phyloP scores from a whole-genome alignment of 2,113 vertebrate genomes.

The human (Homo sapiens) region DNA sequence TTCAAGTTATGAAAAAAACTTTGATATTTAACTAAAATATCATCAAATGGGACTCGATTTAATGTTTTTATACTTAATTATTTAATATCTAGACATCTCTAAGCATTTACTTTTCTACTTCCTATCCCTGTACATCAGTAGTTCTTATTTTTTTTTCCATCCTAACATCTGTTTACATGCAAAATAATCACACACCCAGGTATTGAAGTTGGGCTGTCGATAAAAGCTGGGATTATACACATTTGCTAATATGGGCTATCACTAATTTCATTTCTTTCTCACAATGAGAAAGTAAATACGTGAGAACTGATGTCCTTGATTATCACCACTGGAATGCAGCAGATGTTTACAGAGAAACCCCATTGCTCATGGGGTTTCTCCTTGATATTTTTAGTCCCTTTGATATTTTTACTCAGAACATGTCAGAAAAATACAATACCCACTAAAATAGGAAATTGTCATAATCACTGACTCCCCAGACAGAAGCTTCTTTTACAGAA shows the following conservation, averaged over 20 bases:
- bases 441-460: neutral
- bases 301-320: neutral
- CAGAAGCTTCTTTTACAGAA: neutral
- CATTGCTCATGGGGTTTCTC: neutral
- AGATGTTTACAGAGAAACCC: constrained; percentile 8
- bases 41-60: constrained; percentile 28
- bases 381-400: neutral
- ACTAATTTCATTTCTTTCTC: neutral
- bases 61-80: constrained; percentile 63
- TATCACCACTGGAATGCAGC: neutral
- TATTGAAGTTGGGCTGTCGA: neutral
- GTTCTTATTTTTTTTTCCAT: neutral
- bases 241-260: neutral
- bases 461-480: neutral
- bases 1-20: constrained; percentile 55
- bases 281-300: neutral
- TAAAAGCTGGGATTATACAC: neutral
- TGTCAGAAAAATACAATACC: neutral
- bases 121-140: neutral
- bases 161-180: neutral
- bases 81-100: neutral
- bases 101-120: constrained; percentile 31
- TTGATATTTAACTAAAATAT: constrained; percentile 76
- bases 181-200: neutral
- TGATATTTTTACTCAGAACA: constrained; percentile 45